Percentiles rank a stretch among this genome's conserved stretches.
phyloP scores from a whole-genome alignment of 2,113 vertebrate species.

The Antidorcas marsupialis region DNA sequence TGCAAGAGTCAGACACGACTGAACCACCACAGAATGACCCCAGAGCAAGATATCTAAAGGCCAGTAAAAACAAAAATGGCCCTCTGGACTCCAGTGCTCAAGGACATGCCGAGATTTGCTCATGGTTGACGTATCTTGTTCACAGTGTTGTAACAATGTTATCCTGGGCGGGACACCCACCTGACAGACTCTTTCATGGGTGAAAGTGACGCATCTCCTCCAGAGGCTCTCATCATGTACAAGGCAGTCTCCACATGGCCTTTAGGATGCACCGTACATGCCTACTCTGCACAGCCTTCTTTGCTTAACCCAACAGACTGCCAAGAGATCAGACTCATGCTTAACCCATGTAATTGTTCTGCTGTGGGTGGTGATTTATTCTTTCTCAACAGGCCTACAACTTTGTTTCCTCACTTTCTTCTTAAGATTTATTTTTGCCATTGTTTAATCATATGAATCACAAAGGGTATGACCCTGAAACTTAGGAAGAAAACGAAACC shows the following conservation, averaged over 20 bases:
- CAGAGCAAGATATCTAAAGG: background rate
- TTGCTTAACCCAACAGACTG: background rate
- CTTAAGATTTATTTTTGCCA: background rate
- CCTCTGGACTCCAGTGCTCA: background rate
- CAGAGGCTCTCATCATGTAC: accelerated
- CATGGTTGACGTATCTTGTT: background rate
- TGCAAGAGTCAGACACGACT: background rate
- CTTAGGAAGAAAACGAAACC: constrained; percentile 54
- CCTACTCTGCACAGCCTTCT: background rate
- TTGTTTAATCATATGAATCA: constrained; percentile 50
- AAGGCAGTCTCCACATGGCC: background rate
- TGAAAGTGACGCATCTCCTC: accelerated
- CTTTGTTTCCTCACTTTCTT: background rate
- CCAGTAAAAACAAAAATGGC: background rate
- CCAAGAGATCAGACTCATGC: background rate
- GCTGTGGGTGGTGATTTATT: background rate
- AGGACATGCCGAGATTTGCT: background rate
- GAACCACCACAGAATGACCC: background rate
- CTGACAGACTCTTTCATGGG: accelerated
- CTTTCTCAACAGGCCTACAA: background rate
- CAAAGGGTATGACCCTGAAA: background rate
- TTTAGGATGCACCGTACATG: accelerated
- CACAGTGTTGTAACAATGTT: background rate
- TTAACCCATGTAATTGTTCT: background rate
- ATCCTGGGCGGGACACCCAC: background rate